Base-by-base conservation (phyloP, 1,140 invertebrate species). In the Brachionus sp. region DNA sequence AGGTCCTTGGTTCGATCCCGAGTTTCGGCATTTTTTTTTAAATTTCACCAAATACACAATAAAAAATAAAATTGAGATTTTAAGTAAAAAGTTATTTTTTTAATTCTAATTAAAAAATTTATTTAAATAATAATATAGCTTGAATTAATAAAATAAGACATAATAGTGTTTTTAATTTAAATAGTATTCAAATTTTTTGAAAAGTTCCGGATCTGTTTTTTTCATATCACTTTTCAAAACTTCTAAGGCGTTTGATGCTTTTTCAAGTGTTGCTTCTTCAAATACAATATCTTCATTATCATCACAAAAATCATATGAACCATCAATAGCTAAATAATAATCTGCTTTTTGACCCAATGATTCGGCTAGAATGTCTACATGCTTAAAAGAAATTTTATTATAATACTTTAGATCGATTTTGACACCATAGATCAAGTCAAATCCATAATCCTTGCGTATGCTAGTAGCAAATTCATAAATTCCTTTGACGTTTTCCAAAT, bases 1-100 rank as follows among this genome's bases (percentile, higher is more conserved):
- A 66, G 64, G 64, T 66, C 64, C 64, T 66, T 66, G 64, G 64
- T 66, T 66, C 64, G 64, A 66, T 66, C 64, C 64, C 64, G 64
- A 66, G 64, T 66, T 66, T 66, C 64, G 64, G 64, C 64, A 66
- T 7, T 33, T 68, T 39, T 70, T 70, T 70, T 37, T 70, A 12
- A 12, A 2, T 46, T 46, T 46, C n/a, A 46, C n/a, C 44, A 46
- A n/a, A 12, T 46, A 46, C n/a, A n/a, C 5, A 10, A 12, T n/a
- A 2, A 10, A 46, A n/a, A 10, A 12, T n/a, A 2, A 10, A 46
- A n/a, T 5, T 12, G n/a, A 10, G 1, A n/a, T n/a, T n/a, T 12
- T 16, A 4, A 57, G 50, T 0, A 57, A n/a, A 57, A 57, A n/a
- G 16, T 12, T 12, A 16, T 57, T 57, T n/a, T 46, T 46, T 10